A percentile compares a stretch with the other conserved stretches of the same genome.
Evolutionary conservation across 2,797 vertebrate species (phyloP).

Genomic region (Hyperoplus lanceolatus): DNA sequence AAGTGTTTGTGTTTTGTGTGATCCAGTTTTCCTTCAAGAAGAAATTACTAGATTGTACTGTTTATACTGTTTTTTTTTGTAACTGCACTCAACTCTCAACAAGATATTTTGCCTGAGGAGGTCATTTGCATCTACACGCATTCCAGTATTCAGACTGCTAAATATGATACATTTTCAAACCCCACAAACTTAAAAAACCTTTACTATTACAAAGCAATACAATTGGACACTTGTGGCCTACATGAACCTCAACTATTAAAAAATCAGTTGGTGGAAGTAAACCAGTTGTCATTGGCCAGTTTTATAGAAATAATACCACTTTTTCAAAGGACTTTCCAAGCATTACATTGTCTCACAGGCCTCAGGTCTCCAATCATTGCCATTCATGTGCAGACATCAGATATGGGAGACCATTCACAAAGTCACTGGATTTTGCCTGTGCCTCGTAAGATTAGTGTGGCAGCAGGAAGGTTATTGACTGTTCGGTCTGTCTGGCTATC

Average conservation of each 20-base stretch:
- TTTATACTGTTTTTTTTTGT: neutral
- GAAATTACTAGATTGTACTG: neutral
- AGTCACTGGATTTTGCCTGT: conserved; percentile 64
- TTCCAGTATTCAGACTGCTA: neutral
- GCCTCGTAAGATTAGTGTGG: conserved; percentile 75
- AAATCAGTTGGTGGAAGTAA: neutral
- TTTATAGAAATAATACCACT: conserved; percentile 29
- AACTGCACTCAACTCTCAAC: neutral
- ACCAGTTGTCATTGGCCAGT: conserved; percentile 25
- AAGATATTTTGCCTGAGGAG: conserved; percentile 1
- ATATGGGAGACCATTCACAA: conserved; percentile 74
- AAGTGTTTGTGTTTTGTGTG: neutral
- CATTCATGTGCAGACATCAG: conserved; percentile 76
- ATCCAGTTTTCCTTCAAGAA: neutral
- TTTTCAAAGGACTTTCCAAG: conserved; percentile 42
- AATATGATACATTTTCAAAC: conserved; percentile 15
- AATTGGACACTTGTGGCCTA: conserved; percentile 12
- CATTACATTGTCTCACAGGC: conserved; percentile 57
- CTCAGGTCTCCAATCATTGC: conserved; percentile 65
- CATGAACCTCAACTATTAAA: conserved; percentile 15
- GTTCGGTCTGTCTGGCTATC: conserved; percentile 73
- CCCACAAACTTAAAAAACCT: conserved; percentile 19
- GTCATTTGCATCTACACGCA: neutral
- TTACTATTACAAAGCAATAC: conserved; percentile 12
- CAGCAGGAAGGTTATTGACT: conserved; percentile 64